phyloP scores from a whole-genome alignment of 2,797 vertebrate species.

The Mormyrops attenuatus region DNA sequence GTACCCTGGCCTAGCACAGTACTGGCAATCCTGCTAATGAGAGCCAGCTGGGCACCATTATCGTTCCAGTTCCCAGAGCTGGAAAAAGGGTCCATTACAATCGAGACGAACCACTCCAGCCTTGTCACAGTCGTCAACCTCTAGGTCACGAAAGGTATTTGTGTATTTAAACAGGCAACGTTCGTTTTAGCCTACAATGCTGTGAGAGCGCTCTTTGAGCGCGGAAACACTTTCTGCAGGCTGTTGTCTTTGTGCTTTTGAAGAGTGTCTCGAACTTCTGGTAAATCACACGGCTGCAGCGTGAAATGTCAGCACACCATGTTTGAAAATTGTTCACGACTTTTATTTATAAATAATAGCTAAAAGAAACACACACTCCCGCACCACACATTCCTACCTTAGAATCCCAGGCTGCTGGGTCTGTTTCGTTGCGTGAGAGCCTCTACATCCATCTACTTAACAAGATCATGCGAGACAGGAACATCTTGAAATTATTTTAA shows the following conservation, averaged over 20 bases:
- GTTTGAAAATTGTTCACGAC: not conserved
- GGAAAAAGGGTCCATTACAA: not conserved
- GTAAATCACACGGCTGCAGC: not conserved
- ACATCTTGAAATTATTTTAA: not conserved
- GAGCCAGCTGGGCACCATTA: constrained; percentile 1
- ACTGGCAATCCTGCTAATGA: not conserved
- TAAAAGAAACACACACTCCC: not conserved
- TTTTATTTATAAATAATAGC: not conserved
- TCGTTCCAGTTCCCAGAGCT: not conserved
- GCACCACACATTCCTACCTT: not conserved
- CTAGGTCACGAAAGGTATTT: not conserved
- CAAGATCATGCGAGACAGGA: not conserved
- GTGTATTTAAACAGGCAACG: not conserved
- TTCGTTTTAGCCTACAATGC: not conserved
- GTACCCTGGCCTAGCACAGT: not conserved
- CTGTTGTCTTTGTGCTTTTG: not conserved
- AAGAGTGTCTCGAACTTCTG: not conserved
- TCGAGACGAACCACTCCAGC: not conserved
- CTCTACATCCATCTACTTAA: not conserved
- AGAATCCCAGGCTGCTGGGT: not conserved
- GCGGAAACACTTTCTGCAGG: not conserved
- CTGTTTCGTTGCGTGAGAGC: not conserved
- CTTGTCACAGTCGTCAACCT: not conserved
- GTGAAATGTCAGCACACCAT: not conserved
- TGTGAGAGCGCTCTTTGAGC: not conserved